These are phyloP conservation scores for Cydia amplana DNA, from an alignment of 1,140 invertebrate genomes.

Conservation along the genomic window DNA sequence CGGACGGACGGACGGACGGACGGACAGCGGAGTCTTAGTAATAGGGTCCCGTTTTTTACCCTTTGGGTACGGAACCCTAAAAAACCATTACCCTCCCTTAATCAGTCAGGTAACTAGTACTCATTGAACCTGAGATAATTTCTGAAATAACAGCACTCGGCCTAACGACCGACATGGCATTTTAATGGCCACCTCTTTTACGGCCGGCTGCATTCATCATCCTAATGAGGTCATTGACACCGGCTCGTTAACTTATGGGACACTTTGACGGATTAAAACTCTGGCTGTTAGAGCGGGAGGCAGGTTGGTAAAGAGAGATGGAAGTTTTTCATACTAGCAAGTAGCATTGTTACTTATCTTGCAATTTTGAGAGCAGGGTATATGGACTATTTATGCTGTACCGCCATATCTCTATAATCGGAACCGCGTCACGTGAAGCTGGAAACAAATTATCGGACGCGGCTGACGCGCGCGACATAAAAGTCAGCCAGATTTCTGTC, in stretches of 20 bases:
- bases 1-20: no score
- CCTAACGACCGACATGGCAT: slow-evolving; percentile 46
- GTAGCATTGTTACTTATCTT: background rate
- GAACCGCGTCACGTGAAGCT: background rate
- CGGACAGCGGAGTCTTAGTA: no score
- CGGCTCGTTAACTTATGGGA: slow-evolving; percentile 36
- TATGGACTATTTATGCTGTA: no score
- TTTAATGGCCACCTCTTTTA: slow-evolving; percentile 57
- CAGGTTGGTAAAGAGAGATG: background rate
- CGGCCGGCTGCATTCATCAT: slow-evolving; percentile 61
- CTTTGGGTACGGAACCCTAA: no score
- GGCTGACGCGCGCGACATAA: no score
- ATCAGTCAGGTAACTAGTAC: background rate
- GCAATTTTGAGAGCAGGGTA: background rate
- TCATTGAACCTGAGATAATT: slow-evolving; percentile 43
- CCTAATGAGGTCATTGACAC: slow-evolving; percentile 65
- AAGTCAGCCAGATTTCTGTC: no score
- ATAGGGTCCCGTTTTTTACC: no score
- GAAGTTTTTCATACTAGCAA: no score
- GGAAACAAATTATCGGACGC: no score
- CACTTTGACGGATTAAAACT: slow-evolving; percentile 33
- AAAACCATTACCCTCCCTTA: background rate
- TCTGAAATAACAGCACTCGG: slow-evolving; percentile 51
- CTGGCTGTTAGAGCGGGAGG: background rate
- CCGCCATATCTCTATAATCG: background rate